Base-by-base conservation (phyloP, 2,888 invertebrate genomes). In the Anticlea derivata region DNA sequence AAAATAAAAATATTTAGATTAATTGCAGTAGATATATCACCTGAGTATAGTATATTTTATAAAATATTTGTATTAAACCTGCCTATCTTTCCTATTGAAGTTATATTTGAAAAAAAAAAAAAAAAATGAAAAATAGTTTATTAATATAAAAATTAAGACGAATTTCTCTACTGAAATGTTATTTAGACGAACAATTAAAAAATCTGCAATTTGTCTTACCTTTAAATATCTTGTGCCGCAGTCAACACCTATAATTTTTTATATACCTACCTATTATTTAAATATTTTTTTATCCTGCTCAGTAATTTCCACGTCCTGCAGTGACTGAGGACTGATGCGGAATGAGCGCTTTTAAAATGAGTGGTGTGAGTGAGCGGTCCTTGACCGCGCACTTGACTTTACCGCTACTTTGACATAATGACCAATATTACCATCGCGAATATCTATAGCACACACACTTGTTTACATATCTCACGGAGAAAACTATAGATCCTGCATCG, bases 321-420 rank as follows among this genome's bases (percentile, higher is more conserved):
- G 48, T 37, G 50, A 51, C 72, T 64, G 70, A 67, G 68, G 53
- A 62, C 64, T 61, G 58, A 40, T 58, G 60, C 57, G 66, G 75
- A 80, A 68, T 83, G 83, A 69, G 66, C 68, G 73, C 61, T 46
- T 65, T 59, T 58, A 27, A 57, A 62, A 57, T 62, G 51, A 61
- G 13, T 31, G 7, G 13, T 31, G 7, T 55, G 65, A 64, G 59
- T 57, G 60, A 66, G 63, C 68, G 67, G 66, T 74, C 78, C 80
- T 78, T 81, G 80, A 79, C 79, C 81, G 75, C 70, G 76, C 80
- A 78, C 85, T 82, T 82, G 75, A 67, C 64, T 76, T 67, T 86
- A 85, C 88, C 83, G 87, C 79, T 88, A 86, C 66, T 58, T 73
- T 73, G 78, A 72, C 78, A 78, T 76, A 73, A 78, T 78, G 73